A percentile compares a stretch with the other conserved stretches of the same genome.
Conservation (phyloP, 2,113 vertebrate species). For the Falco punctatus region DNA sequence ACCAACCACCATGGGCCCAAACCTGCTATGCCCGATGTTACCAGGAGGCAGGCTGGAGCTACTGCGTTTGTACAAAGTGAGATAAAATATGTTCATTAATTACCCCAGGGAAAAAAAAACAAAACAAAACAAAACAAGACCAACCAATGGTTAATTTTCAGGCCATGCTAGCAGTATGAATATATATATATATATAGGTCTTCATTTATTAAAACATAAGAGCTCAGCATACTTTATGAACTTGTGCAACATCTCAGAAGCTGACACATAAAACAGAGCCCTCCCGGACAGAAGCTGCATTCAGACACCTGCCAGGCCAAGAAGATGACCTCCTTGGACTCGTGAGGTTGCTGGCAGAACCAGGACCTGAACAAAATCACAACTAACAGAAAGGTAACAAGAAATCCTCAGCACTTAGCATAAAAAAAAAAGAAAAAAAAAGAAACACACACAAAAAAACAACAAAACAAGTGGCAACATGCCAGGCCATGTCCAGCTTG, state of each 20-base stretch:
- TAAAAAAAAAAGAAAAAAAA: not conserved
- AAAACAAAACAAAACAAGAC: not conserved
- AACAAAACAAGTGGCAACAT: conserved; percentile 68
- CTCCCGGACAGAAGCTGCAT: not conserved
- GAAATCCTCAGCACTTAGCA: conserved; percentile 65
- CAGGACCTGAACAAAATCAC: conserved; percentile 63
- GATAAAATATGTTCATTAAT: not conserved
- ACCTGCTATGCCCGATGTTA: not conserved
- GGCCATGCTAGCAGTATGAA: not conserved
- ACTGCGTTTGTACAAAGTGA: not conserved
- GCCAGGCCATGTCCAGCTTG: conserved; percentile 80
- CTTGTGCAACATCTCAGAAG: conserved; percentile 50
- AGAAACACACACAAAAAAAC: not conserved
- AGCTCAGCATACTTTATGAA: conserved; percentile 27
- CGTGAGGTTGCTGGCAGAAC: conserved; percentile 17
- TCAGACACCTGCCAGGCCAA: not conserved
- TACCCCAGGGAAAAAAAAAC: not conserved
- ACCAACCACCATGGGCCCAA: not conserved
- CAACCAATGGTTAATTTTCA: conserved; percentile 9
- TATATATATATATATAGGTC: not conserved
- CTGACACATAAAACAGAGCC: conserved; percentile 13
- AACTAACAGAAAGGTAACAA: conserved; percentile 71
- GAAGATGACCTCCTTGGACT: conserved; percentile 27
- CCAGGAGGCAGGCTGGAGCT: not conserved
- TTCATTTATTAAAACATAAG: conserved; percentile 19